Evolutionary conservation across 2,113 vertebrate species (phyloP), one percentile per base, ranked within the genome.

Genomic region (Ctenomys sociabilis): DNA sequence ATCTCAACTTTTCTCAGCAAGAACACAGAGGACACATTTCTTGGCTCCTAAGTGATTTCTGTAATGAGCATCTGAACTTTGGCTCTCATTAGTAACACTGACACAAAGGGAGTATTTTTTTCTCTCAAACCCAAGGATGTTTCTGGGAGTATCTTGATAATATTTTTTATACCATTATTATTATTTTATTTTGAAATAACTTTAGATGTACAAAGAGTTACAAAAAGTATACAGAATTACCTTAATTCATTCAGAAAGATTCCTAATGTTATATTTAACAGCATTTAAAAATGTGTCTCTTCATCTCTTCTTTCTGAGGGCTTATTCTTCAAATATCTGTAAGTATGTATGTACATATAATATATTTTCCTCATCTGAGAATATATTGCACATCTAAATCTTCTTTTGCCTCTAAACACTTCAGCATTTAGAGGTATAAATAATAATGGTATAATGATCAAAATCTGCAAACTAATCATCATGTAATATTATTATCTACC

Each of bases 1-100:
- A 95, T 95, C 96, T 96, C 95, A 93, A 92, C 77, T 90, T 95
- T 68, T 95, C 81, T 82, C 73, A 73, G 81, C 40, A 93, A 85
- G 77, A 92, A 85, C 24, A 10, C 72, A 88, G 26, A 61, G 32
- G 68, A 32, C 57, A 17, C 81, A 59, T 78, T 17, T 93, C 92
- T 88, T 68, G 37, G 75, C 22, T 95, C 45, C 72, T 88, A 78
- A 93, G 54, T 93, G 61, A 90, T 88, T 88, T 96, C 87, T 91
- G 7, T 82, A 88, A 77, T 52, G 57, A 94, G 21, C 45, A 81
- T 73, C 32, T 87, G 81, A 90, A 57, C 35, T n/a, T 43, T 30
- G 22, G 35, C 54, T 1, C 61, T 93, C 90, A 10, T 84, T 95
- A 85, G 85, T 77, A 90, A 85, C 7, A 70, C 45, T 12, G 45